These are phyloP conservation scores for Burhinus bistriatus DNA, from an alignment of 2,113 vertebrate genomes.

Conservation along the genomic window DNA sequence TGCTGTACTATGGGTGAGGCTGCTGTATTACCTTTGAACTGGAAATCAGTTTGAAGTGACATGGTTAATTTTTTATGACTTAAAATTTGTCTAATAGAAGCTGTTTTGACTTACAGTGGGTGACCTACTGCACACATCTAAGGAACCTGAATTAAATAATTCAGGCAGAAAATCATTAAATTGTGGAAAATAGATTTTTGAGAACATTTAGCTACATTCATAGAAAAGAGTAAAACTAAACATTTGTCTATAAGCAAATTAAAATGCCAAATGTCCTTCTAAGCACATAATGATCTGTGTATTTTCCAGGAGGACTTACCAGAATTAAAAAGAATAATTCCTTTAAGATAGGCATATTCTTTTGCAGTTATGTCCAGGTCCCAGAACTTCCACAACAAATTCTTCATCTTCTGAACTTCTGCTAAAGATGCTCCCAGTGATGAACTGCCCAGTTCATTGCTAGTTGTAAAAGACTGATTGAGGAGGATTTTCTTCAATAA, in stretches of 20 bases:
- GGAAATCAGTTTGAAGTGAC: not conserved
- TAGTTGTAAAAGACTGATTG: not conserved
- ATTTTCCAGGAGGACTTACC: constrained; percentile 12
- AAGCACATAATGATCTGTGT: not conserved
- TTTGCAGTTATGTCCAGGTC: constrained; percentile 33
- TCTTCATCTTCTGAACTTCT: constrained; percentile 49
- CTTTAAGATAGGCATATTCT: constrained; percentile 66
- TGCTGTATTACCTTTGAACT: not conserved
- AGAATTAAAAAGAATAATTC: constrained; percentile 61
- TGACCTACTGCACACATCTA: not conserved
- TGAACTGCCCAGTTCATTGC: not conserved
- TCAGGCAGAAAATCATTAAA: not conserved
- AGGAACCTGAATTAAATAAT: not conserved
- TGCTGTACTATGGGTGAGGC: not conserved
- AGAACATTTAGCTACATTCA: not conserved
- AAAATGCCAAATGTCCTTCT: not conserved
- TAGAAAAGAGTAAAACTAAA: not conserved
- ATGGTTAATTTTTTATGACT: not conserved
- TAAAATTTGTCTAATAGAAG: not conserved
- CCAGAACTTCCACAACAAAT: constrained; percentile 56
- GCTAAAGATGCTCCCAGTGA: not conserved
- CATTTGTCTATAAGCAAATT: not conserved
- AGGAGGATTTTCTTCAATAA: constrained; percentile 61
- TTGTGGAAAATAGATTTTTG: not conserved
- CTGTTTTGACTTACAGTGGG: not conserved